Conservation (phyloP, 1,140 invertebrate species). For the Parasteatoda tepidariorum region DNA sequence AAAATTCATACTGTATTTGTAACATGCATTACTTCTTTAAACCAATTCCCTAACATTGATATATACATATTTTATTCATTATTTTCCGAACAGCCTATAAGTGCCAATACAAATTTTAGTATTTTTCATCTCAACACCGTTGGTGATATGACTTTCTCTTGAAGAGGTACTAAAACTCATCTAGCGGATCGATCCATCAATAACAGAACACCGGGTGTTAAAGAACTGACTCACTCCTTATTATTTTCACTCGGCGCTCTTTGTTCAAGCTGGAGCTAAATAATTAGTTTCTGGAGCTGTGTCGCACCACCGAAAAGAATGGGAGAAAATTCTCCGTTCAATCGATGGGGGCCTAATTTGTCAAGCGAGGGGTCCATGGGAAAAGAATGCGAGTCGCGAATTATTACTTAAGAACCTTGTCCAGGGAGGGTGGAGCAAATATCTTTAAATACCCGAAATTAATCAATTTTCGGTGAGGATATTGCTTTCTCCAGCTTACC, state of each 20-base stretch:
- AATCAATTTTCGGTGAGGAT: conserved; percentile 49
- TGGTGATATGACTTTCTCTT: too few relatives aligned
- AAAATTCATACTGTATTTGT: too few relatives aligned
- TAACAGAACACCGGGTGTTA: not conserved
- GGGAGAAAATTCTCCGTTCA: not conserved
- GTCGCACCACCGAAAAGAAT: conserved; percentile 5
- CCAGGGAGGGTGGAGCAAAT: conserved; percentile 44
- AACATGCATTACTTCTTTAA: too few relatives aligned
- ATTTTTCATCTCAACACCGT: too few relatives aligned
- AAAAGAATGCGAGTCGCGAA: conserved; percentile 30
- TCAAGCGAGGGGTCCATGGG: not conserved
- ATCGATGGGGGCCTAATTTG: conserved; percentile 45
- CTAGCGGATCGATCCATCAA: conserved; percentile 13
- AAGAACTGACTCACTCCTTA: conserved; percentile 18
- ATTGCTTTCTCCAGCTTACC: not conserved
- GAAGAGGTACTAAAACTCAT: too few relatives aligned
- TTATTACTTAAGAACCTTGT: conserved; percentile 50
- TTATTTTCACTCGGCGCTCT: conserved; percentile 18
- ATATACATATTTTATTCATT: too few relatives aligned
- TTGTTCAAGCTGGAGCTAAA: conserved; percentile 40
- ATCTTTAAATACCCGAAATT: conserved; percentile 55
- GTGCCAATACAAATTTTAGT: too few relatives aligned
- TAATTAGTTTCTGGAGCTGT: conserved; percentile 33
- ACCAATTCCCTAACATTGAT: too few relatives aligned
- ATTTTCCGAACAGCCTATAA: too few relatives aligned